Percentiles rank a stretch among this genome's conserved stretches.
These are phyloP conservation scores for Camponotus vicinus DNA, from an alignment of 1,140 invertebrate genomes.

Conservation along the genomic window DNA sequence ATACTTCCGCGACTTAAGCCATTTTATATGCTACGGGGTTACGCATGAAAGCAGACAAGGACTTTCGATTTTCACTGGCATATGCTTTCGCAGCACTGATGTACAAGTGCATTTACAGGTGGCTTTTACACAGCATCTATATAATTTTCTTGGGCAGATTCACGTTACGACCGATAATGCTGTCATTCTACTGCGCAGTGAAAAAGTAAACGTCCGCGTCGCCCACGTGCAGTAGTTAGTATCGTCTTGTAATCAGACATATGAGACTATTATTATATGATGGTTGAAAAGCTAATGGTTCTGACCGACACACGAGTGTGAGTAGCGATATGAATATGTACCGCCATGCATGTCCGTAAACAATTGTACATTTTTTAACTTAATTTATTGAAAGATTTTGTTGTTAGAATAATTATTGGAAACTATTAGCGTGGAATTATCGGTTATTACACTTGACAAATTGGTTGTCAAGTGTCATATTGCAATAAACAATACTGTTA, in stretches of 20 bases:
- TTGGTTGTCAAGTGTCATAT: background rate
- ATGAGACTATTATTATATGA: background rate
- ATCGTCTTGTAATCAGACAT: slow-evolving; percentile 25
- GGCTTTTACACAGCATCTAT: slow-evolving; percentile 21
- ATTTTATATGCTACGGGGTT: background rate
- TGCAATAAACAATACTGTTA: background rate
- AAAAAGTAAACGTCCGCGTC: slow-evolving; percentile 1
- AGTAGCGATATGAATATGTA: background rate
- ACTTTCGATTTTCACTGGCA: slow-evolving; percentile 31
- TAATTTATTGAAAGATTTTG: background rate
- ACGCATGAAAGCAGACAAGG: slow-evolving; percentile 17
- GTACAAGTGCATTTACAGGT: background rate
- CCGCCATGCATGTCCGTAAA: background rate
- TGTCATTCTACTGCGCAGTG: background rate
- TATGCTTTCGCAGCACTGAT: slow-evolving; percentile 11
- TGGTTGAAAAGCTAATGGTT: slow-evolving; percentile 25
- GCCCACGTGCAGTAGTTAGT: slow-evolving; percentile 32
- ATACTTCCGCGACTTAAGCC: background rate
- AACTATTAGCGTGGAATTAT: background rate
- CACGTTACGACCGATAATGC: slow-evolving; percentile 2
- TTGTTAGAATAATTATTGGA: too few relatives aligned
- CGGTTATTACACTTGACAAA: background rate
- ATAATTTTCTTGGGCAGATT: slow-evolving; percentile 20
- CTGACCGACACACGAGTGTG: background rate
- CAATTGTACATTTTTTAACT: background rate